Conservation (phyloP, 1,140 invertebrate species). For the Penaeus chinensis region DNA sequence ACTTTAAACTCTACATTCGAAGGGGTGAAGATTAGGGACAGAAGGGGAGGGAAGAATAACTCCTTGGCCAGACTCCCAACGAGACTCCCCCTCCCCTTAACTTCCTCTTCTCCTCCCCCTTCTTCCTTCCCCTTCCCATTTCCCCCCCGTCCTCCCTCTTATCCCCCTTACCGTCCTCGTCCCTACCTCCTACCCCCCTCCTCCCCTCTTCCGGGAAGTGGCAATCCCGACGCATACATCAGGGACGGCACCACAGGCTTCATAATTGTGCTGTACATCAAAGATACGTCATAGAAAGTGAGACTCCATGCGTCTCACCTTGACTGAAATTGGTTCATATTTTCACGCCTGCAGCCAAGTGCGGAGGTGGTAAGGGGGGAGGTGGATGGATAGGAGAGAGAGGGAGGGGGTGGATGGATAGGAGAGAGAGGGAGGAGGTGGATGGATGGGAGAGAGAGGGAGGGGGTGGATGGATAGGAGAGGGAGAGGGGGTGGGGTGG, state of each 20-base stretch:
- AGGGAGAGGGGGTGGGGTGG: slow-evolving; percentile 11
- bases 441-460: background rate
- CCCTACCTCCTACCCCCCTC: background rate
- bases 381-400: background rate
- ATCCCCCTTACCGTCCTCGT: background rate
- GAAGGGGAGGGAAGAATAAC: no score
- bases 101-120: no score
- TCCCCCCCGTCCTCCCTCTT: background rate
- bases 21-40: no score
- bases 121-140: no score
- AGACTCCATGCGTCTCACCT: slow-evolving; percentile 45
- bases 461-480: background rate
- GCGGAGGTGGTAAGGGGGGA: slow-evolving; percentile 5
- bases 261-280: slow-evolving; percentile 56
- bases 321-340: slow-evolving; percentile 55
- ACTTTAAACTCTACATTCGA: no score
- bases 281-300: slow-evolving; percentile 36
- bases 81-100: no score
- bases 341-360: slow-evolving; percentile 37
- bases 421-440: background rate
- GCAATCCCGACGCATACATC: slow-evolving; percentile 45
- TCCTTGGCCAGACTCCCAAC: no score
- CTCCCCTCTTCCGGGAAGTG: slow-evolving; percentile 13
- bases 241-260: slow-evolving; percentile 37
- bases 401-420: background rate